Evolutionary conservation across 2,797 vertebrate species (phyloP).

Genomic region (Moxostoma hubbsi): DNA sequence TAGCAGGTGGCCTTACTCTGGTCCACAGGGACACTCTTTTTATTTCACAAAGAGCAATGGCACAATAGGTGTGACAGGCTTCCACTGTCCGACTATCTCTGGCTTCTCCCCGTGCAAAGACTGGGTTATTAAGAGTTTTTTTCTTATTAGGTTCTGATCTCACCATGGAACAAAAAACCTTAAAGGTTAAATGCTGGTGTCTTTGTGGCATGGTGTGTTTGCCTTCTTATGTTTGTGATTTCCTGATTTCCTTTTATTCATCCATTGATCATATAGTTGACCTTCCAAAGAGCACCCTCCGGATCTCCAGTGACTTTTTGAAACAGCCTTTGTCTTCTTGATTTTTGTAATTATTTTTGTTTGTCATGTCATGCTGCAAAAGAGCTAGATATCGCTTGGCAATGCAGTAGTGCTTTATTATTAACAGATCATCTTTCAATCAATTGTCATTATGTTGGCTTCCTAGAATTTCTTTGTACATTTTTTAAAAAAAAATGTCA

Average conservation of each 20-base stretch:
- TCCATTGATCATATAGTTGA: slow-evolving; percentile 67
- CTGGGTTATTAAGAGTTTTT: slow-evolving; percentile 76
- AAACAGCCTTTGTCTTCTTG: slow-evolving; percentile 15
- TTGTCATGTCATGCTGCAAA: neutral
- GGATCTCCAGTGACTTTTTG: slow-evolving; percentile 42
- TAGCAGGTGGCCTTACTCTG: slow-evolving; percentile 63
- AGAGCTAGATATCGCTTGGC: neutral
- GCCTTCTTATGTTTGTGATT: slow-evolving; percentile 38
- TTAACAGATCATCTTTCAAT: slow-evolving; percentile 6
- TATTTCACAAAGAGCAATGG: slow-evolving; percentile 63
- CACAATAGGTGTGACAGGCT: slow-evolving; percentile 67
- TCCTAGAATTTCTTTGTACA: neutral
- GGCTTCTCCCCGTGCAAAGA: slow-evolving; percentile 63
- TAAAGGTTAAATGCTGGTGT: slow-evolving; percentile 73
- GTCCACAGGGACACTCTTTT: slow-evolving; percentile 65
- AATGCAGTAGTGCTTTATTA: neutral
- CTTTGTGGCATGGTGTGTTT: slow-evolving; percentile 35
- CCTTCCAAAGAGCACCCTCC: slow-evolving; percentile 45
- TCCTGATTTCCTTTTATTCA: slow-evolving; percentile 66
- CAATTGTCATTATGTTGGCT: slow-evolving; percentile 7
- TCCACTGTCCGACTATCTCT: slow-evolving; percentile 62
- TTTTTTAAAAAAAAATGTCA: neutral
- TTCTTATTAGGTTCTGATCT: slow-evolving; percentile 78
- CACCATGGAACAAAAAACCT: slow-evolving; percentile 63
- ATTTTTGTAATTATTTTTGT: slow-evolving; percentile 7